Evolutionary conservation across 2,113 vertebrate genomes (phyloP).

Genomic region (Hippolais icterina): DNA sequence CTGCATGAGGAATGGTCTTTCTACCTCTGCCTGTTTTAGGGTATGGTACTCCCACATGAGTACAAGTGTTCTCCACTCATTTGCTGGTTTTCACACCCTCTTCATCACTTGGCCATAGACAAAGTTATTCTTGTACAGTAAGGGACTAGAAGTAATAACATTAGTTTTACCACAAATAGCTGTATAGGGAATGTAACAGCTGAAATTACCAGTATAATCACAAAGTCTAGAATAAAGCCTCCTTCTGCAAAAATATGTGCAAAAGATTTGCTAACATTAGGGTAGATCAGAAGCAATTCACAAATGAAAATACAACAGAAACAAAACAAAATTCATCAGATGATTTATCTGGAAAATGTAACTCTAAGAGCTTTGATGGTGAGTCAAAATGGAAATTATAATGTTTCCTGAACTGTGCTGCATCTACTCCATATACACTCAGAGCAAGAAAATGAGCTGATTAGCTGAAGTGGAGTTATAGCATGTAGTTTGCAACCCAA

Average conservation of each 20-base stretch:
- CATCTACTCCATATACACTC: background rate
- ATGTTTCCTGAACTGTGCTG: background rate
- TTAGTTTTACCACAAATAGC: background rate
- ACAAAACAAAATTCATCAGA: background rate
- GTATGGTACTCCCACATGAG: background rate
- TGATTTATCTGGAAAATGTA: background rate
- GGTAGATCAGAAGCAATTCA: background rate
- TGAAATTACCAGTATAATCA: background rate
- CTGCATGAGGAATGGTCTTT: background rate
- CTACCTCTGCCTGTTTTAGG: background rate
- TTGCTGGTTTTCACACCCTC: background rate
- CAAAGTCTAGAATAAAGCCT: background rate
- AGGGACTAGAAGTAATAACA: background rate
- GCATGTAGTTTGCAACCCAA: background rate
- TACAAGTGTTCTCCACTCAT: background rate
- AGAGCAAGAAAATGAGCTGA: background rate
- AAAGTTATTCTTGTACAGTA: background rate
- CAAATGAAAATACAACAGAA: background rate
- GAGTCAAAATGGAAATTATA: background rate
- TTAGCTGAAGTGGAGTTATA: background rate
- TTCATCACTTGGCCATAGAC: background rate
- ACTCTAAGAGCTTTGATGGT: background rate
- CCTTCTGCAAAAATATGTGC: background rate
- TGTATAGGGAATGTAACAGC: background rate
- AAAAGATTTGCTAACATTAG: background rate